Conservation (phyloP, 2,888 invertebrate species). For the Leptura quadrifasciata region DNA sequence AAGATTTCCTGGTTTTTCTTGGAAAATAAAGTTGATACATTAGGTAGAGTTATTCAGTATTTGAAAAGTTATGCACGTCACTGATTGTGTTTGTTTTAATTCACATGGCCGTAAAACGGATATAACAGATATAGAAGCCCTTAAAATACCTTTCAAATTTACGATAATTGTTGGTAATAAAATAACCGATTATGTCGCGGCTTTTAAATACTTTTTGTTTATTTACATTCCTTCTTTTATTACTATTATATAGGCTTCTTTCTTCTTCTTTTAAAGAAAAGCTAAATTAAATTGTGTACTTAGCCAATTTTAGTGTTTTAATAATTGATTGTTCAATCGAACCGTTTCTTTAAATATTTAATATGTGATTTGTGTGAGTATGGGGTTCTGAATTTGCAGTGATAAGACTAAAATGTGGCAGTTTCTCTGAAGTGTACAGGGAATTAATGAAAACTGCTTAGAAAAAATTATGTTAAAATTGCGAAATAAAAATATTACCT, state of each 20-base stretch:
- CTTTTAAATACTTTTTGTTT: constrained; percentile 62
- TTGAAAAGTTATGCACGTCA: constrained; percentile 21
- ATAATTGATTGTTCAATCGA: constrained; percentile 40
- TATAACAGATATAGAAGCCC: constrained; percentile 65
- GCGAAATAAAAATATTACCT: too few species aligned
- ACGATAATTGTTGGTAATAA: constrained; percentile 69
- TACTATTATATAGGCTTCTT: constrained; percentile 51
- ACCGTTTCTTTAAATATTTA: too few species aligned
- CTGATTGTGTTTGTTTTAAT: constrained; percentile 61
- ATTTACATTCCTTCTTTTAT: constrained; percentile 63
- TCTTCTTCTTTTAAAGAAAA: constrained; percentile 14
- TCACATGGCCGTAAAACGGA: constrained; percentile 66
- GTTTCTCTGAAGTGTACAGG: too few species aligned
- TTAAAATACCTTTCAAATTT: constrained; percentile 68
- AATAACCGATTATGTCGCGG: constrained; percentile 68
- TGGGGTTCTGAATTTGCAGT: too few species aligned
- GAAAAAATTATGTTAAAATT: too few species aligned
- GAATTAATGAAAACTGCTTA: too few species aligned
- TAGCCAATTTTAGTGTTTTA: neutral
- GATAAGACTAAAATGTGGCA: too few species aligned
- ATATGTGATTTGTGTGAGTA: too few species aligned
- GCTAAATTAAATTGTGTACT: neutral
- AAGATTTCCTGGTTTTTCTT: too few species aligned
- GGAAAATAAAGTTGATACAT: too few species aligned
- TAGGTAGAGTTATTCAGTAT: neutral